These are phyloP conservation scores for Lanius ludovicianus DNA, from an alignment of 2,113 vertebrate species.

Conservation along the genomic window DNA sequence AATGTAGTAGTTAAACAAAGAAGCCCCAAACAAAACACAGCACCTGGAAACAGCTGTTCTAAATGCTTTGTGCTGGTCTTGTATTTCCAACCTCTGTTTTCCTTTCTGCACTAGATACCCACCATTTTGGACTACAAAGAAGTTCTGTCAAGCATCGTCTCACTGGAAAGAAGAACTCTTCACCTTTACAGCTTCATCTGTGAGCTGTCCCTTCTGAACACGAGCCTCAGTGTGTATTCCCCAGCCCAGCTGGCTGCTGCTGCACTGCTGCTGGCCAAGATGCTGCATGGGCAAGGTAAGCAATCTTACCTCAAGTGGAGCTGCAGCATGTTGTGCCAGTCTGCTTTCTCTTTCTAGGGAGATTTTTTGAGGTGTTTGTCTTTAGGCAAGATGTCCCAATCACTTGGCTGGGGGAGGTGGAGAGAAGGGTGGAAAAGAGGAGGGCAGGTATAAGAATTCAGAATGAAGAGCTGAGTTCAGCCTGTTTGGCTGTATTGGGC, in stretches of 20 bases:
- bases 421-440: neutral
- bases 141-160: conserved; percentile 82
- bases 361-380: neutral
- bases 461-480: neutral
- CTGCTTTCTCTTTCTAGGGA: neutral
- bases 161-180: conserved; percentile 77
- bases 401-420: neutral
- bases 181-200: conserved; percentile 92
- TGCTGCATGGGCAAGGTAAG: conserved; percentile 88
- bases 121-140: conserved; percentile 93
- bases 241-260: conserved; percentile 85
- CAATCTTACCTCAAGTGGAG: accelerated
- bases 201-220: conserved; percentile 90
- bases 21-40: neutral
- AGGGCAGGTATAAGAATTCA: neutral
- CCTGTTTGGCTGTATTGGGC: neutral
- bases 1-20: neutral
- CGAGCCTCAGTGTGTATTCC: conserved; percentile 77
- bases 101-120: conserved; percentile 76
- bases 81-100: neutral
- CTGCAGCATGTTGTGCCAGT: neutral
- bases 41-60: neutral
- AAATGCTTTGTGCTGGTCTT: neutral
- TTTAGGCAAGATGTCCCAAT: neutral
- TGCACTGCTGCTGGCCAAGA: conserved; percentile 84